A percentile compares a stretch with the other conserved stretches of the same genome.
Conservation (phyloP, 2,113 vertebrate species). For the Apteryx mantelli region DNA sequence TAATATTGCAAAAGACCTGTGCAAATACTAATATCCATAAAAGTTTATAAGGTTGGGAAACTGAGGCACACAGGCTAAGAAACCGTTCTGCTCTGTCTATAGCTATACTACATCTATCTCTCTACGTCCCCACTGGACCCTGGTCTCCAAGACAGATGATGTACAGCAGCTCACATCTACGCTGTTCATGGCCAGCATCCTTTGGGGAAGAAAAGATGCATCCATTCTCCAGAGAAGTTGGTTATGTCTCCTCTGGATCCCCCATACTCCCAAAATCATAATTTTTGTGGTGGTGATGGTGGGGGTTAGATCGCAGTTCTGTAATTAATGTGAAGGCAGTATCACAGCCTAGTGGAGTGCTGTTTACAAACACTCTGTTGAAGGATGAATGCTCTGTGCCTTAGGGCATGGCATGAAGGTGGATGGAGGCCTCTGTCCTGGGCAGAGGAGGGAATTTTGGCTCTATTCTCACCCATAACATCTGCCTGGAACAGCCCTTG, state of each 20-base stretch:
- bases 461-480: background rate
- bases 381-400: background rate
- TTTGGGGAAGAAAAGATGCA: background rate
- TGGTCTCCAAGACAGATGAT: background rate
- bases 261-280: background rate
- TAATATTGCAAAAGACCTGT: background rate
- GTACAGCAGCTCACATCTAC: background rate
- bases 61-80: background rate
- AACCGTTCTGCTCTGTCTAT: background rate
- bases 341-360: too few species aligned
- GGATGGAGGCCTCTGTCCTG: background rate
- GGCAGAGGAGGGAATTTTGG: background rate
- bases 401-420: background rate
- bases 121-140: background rate
- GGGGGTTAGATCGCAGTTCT: fast-evolving
- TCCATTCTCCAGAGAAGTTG: background rate
- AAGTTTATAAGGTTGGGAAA: background rate
- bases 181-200: background rate
- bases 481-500: background rate
- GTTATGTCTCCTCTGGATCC: background rate
- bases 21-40: background rate
- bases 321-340: too few species aligned
- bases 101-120: background rate
- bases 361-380: background rate
- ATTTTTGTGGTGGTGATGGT: background rate